Conservation (phyloP, 2,113 vertebrate genomes). For the Pituophis catenifer region DNA sequence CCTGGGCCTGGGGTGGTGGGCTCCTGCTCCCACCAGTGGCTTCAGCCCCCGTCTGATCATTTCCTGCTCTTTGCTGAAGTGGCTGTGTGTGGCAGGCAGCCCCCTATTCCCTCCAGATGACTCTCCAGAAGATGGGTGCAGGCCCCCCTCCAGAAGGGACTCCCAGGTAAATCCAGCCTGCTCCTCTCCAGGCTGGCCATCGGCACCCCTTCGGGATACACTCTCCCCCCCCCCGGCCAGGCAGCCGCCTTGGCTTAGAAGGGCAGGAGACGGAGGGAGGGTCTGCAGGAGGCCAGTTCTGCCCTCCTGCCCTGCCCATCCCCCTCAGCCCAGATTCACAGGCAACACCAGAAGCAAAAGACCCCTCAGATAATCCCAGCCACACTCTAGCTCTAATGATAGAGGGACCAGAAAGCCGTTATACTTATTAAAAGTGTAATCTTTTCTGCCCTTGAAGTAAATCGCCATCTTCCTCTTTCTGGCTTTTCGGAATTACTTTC, state of each 20-base stretch:
- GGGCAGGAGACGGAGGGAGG: neutral
- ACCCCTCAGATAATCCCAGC: slow-evolving; percentile 6
- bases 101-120: neutral
- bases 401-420: slow-evolving; percentile 14
- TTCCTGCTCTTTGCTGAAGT: neutral
- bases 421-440: slow-evolving; percentile 13
- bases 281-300: too few species aligned
- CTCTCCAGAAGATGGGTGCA: neutral
- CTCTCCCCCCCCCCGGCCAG: neutral
- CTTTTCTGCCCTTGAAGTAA: slow-evolving; percentile 35
- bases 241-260: neutral
- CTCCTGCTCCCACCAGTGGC: neutral
- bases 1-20: neutral
- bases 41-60: neutral
- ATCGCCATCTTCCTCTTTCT: slow-evolving; percentile 15
- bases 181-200: neutral
- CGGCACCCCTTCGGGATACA: neutral
- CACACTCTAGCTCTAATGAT: slow-evolving; percentile 4
- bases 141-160: neutral
- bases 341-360: slow-evolving; percentile 21
- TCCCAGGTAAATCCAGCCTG: neutral
- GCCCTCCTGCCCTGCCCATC: neutral
- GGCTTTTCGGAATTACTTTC: slow-evolving; percentile 29
- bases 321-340: neutral
- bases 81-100: neutral